These are phyloP conservation scores for Ferdinandea cuprea DNA, from an alignment of 2,888 invertebrate genomes.

Conservation along the genomic window DNA sequence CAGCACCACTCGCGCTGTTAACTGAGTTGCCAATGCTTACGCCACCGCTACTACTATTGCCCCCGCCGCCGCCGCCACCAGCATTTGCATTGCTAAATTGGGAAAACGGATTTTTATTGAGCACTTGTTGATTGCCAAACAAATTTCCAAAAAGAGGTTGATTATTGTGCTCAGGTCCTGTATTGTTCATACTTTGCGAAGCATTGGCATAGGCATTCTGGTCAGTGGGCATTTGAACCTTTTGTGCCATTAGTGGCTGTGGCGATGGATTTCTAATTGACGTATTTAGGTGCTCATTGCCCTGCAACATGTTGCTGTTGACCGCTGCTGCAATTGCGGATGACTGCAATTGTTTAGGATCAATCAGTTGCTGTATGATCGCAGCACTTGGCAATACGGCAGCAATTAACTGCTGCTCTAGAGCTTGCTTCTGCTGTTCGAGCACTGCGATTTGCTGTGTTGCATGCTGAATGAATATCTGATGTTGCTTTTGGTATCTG, in stretches of 20 bases:
- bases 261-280: conserved; percentile 77
- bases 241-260: conserved; percentile 82
- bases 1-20: conserved; percentile 18
- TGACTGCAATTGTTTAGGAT: conserved; percentile 76
- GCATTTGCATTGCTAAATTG: conserved; percentile 77
- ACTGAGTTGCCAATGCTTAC: conserved; percentile 82
- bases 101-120: conserved; percentile 58
- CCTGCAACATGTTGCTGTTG: conserved; percentile 43
- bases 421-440: conserved; percentile 89
- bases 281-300: conserved; percentile 67
- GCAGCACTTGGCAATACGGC: conserved; percentile 77
- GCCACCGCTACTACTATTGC: conserved; percentile 82
- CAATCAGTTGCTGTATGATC: conserved; percentile 77
- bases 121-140: conserved; percentile 45
- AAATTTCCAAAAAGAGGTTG: conserved; percentile 63
- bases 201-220: conserved; percentile 39
- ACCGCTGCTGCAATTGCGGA: conserved; percentile 40
- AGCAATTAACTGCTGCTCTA: conserved; percentile 82
- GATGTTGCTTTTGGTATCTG: conserved; percentile 96
- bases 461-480: conserved; percentile 96
- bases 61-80: conserved; percentile 83
- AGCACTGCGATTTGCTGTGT: conserved; percentile 93
- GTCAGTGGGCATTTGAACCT: conserved; percentile 80
- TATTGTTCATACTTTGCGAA: conserved; percentile 35
- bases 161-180: conserved; percentile 67